Base-by-base conservation (phyloP, 2,113 vertebrate genomes). In the Rhagologus leucostigma region DNA sequence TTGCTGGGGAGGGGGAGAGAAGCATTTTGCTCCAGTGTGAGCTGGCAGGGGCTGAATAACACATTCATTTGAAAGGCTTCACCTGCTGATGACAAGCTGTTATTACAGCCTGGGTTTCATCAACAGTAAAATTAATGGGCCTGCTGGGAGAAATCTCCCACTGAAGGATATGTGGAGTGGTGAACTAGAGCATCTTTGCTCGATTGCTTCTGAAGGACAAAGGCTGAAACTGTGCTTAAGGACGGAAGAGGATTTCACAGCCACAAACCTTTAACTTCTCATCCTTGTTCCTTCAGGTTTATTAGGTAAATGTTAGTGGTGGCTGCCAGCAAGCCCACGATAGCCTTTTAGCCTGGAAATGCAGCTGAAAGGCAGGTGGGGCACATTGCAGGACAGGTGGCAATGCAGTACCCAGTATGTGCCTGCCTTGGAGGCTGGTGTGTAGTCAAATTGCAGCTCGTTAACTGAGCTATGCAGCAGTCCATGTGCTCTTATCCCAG, bases 1-100 rank as follows among this genome's bases (percentile, higher is more conserved):
- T 88, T 67, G 26, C 30, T 75, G 69, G 23, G 79, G 76, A 68
- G 52, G 82, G 84, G 76, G 67, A 90, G 57, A 82, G 83, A 89
- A 85, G n/a, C 75, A 67, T 79, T 94, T 79, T 59, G 39, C 17
- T 81, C n/a, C 68, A 27, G 69, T 1, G 6, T 84, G 81, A 93
- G 90, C 89, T 95, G 96, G 94, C 82, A 56, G 39, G 62, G 64
- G 6, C 93, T 60, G 70, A 85, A 37, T 63, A 49, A 74, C 30
- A 42, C 50, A 52, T 86, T 78, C 7, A 3, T 81, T 83, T 62
- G 80, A 93, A 76, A 86, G 76, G 78, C 60, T 87, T 91, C 68
- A 60, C 83, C 35, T 95, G 82, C 93, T 87, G 65, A 80, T 95
- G 91, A 93, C 90, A 91, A 53, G 76, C 69, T 89, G 84, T 80